Evolutionary conservation across 1,140 invertebrate genomes (phyloP).

Genomic region (Drosophila sproati): DNA sequence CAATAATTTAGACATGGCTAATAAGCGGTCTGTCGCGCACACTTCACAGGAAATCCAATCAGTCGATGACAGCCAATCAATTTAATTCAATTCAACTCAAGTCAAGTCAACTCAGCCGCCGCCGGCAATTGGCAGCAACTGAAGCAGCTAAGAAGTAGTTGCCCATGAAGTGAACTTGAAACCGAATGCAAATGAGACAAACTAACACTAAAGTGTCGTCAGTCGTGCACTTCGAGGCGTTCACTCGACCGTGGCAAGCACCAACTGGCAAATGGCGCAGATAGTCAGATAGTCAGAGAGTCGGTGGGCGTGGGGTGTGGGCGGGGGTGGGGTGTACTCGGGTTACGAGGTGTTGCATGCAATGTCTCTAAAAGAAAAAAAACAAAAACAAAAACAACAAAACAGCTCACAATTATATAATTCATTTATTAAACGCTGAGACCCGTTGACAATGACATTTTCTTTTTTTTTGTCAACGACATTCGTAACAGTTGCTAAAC

Average conservation of each 20-base stretch:
- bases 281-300: no score
- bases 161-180: constrained; percentile 35
- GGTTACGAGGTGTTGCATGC: constrained; percentile 42
- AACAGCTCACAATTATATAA: constrained; percentile 36
- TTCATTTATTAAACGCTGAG: constrained; percentile 50
- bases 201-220: constrained; percentile 20
- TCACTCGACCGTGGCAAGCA: constrained; percentile 21
- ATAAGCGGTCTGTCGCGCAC: constrained; percentile 28
- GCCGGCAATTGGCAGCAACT: constrained; percentile 8
- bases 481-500: constrained; percentile 46
- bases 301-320: neutral
- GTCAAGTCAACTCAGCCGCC: no score
- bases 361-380: neutral
- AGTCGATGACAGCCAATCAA: constrained; percentile 37
- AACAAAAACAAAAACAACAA: neutral
- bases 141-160: constrained; percentile 13
- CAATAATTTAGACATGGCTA: constrained; percentile 41
- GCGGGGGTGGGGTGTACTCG: neutral
- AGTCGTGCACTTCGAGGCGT: constrained; percentile 16
- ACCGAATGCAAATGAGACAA: constrained; percentile 29
- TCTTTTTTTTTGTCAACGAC: constrained; percentile 27
- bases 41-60: constrained; percentile 47
- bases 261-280: neutral
- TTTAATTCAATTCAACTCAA: neutral
- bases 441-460: constrained; percentile 57